Evolutionary conservation across 2,888 invertebrate genomes (phyloP), one percentile per base, ranked within the genome.

Genomic region (Cyrtodaria siliqua): DNA sequence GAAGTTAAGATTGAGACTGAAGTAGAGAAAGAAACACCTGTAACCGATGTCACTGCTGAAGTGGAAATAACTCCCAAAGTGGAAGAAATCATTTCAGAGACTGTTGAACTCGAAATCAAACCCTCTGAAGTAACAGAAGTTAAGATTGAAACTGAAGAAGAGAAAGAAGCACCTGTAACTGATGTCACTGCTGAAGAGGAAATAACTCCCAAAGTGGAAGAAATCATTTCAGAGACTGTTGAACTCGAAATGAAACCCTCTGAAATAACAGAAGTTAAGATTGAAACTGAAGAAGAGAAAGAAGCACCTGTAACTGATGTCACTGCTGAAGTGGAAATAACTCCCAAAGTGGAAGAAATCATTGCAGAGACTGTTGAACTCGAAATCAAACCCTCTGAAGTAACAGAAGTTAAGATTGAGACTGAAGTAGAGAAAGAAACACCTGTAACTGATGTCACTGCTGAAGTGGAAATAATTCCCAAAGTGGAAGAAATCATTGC

Each of bases 41-140:
- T 38, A 42, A 20, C 49, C 18, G 50, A 47, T 20, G 50, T 47
- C 49, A 9, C 16, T 40, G 55, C 53, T 29, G 50, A 33, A 23
- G 40, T 24, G 23, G 63, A 69, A n/a, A 14, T 59, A 12, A 59
- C 12, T 27, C 38, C 55, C n/a, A 24, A 40, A 24, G 38, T 68
- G 20, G 71, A 70, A 44, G 79, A 81, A 56, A 33, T 60, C 14
- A 23, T 49, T 12, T 50, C 56, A 33, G 55, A 69, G 23, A 20
- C 42, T 24, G 12, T 33, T 50, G 38, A 63, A 16, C 12, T 67
- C 26, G 64, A 61, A 63, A 47, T 61, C 12, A 56, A 44, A 59
- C 57, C 59, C 6, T 24, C 20, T 40, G 40, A 24, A 23, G 67
- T 47, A 20, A 64, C 42, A 40, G n/a, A 53, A 42, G 49, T 56